These are phyloP conservation scores for Cryptomyrus ogoouensis DNA, from an alignment of 2,113 vertebrate genomes.

Conservation along the genomic window DNA sequence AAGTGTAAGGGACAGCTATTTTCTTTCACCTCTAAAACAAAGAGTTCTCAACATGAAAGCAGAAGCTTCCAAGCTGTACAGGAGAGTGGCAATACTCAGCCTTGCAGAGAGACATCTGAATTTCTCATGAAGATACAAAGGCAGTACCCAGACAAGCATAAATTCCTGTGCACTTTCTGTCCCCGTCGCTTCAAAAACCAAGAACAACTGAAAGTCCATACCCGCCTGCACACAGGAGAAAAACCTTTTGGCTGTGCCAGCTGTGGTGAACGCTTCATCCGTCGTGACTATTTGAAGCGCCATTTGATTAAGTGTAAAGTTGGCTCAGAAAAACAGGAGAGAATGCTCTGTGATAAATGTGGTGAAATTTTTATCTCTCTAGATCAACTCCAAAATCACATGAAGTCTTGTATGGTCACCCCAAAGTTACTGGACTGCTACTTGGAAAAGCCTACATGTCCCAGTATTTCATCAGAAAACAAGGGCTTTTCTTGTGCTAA, in stretches of 20 bases:
- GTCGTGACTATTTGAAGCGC: slow-evolving; percentile 59
- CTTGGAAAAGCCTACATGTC: slow-evolving; percentile 11
- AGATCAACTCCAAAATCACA: slow-evolving; percentile 39
- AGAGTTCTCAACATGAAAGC: not conserved
- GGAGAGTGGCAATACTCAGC: slow-evolving; percentile 21
- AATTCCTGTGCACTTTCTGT: slow-evolving; percentile 53
- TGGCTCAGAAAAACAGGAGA: slow-evolving; percentile 16
- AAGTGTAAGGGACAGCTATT: slow-evolving; percentile 31
- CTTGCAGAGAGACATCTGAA: slow-evolving; percentile 32
- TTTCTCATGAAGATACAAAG: slow-evolving; percentile 47
- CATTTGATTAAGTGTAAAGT: slow-evolving; percentile 51
- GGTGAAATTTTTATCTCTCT: slow-evolving; percentile 45
- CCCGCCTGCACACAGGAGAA: slow-evolving; percentile 61
- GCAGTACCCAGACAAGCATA: slow-evolving; percentile 43
- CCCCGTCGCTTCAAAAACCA: slow-evolving; percentile 48
- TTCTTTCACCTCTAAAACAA: not conserved
- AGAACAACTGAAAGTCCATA: slow-evolving; percentile 46
- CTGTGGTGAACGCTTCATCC: slow-evolving; percentile 60
- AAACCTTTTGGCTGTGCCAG: slow-evolving; percentile 54
- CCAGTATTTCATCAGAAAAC: slow-evolving; percentile 19
- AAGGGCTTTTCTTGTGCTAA: slow-evolving; percentile 62
- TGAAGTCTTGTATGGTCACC: slow-evolving; percentile 32
- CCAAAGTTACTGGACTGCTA: slow-evolving; percentile 21
- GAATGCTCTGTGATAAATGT: slow-evolving; percentile 51
- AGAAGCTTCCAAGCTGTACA: slow-evolving; percentile 12